Conservation (phyloP, 2,888 invertebrate species). For the Agonopterix alstromeriana region DNA sequence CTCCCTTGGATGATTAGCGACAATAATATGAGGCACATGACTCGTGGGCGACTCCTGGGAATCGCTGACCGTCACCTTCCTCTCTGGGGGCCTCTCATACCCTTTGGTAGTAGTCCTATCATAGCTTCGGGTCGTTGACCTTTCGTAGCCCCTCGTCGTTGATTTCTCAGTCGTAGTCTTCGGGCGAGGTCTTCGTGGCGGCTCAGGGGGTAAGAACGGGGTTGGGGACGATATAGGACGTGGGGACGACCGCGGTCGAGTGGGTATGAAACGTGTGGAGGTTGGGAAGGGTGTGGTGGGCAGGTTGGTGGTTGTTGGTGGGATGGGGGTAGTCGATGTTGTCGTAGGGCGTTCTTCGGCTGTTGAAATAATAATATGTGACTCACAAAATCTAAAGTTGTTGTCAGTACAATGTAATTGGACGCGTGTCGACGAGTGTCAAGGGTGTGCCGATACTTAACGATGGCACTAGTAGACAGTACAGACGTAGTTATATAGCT, state of each 20-base stretch:
- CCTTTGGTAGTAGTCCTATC: constrained; percentile 53
- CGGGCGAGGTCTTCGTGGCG: constrained; percentile 30
- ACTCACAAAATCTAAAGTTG: too few relatives aligned
- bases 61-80: constrained; percentile 48
- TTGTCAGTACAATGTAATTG: too few relatives aligned
- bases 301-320: constrained; percentile 14
- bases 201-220: constrained; percentile 31
- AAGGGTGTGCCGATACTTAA: too few relatives aligned
- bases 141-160: constrained; percentile 48
- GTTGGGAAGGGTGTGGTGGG: constrained; percentile 17
- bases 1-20: constrained; percentile 85
- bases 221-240: constrained; percentile 33
- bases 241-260: constrained; percentile 28
- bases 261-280: constrained; percentile 24
- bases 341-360: constrained; percentile 66
- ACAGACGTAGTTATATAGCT: too few relatives aligned
- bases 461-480: too few relatives aligned
- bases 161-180: constrained; percentile 48
- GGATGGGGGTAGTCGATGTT: constrained; percentile 24
- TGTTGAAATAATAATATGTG: constrained; percentile 12
- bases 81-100: constrained; percentile 54
- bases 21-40: constrained; percentile 75
- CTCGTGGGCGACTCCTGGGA: constrained; percentile 59
- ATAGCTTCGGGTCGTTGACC: constrained; percentile 51
- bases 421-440: too few relatives aligned